Conservation (phyloP, 2,888 invertebrate genomes). For the Anthrax anthrax region DNA sequence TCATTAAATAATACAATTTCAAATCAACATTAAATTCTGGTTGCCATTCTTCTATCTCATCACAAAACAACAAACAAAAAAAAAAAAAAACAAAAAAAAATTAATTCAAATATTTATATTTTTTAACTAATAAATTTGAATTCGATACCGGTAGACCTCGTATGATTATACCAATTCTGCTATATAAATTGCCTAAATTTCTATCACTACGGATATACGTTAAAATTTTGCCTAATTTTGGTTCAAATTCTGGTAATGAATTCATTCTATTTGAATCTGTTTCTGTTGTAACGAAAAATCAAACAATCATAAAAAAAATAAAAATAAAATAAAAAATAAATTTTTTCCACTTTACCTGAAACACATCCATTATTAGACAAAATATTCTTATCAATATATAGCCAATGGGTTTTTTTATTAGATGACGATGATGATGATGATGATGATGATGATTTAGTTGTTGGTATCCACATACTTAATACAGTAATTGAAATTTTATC, state of each 20-base stretch:
- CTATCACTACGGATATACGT: conserved; percentile 10
- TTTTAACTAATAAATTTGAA: too few species aligned
- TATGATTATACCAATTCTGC: conserved; percentile 14
- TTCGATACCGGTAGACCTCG: conserved; percentile 16
- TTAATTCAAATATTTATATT: too few species aligned
- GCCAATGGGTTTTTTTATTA: conserved; percentile 33
- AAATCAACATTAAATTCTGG: too few species aligned
- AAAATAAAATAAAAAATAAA: conserved; percentile 12
- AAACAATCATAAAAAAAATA: background rate
- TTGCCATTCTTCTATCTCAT: too few species aligned
- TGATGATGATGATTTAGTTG: too few species aligned
- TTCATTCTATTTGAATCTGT: too few species aligned
- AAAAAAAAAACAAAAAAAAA: too few species aligned
- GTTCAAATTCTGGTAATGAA: conserved; percentile 5
- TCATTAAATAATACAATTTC: too few species aligned
- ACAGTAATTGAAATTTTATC: conserved; percentile 37
- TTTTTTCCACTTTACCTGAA: conserved; percentile 31
- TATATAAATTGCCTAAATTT: conserved; percentile 10
- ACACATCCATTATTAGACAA: too few species aligned
- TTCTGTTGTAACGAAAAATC: too few species aligned
- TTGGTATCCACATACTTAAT: conserved; percentile 36
- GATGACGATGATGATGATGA: conserved; percentile 12
- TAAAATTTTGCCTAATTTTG: conserved; percentile 12
- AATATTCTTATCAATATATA: conserved; percentile 28
- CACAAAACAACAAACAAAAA: too few species aligned